Percentiles rank a stretch among this genome's conserved stretches.
phyloP scores from a whole-genome alignment of 1,140 invertebrate genomes.

The Caenorhabditis tropicalis region DNA sequence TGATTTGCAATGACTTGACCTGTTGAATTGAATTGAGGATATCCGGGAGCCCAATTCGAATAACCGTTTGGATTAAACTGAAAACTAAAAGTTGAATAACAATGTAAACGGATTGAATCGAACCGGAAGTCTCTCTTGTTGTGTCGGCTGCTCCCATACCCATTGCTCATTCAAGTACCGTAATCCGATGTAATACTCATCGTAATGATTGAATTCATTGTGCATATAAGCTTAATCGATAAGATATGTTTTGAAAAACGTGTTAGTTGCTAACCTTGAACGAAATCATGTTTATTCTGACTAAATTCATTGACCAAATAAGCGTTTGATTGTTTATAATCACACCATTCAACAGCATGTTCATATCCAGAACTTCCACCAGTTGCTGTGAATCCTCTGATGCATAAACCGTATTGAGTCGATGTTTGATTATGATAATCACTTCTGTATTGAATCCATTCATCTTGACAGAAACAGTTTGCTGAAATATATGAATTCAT shows the following conservation, averaged over 20 bases:
- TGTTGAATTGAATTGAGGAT: neutral
- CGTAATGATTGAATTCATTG: no score
- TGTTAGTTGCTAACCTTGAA: no score
- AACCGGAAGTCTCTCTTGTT: neutral
- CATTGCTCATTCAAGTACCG: neutral
- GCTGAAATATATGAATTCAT: neutral
- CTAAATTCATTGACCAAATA: neutral
- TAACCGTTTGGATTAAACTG: neutral
- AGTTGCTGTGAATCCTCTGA: neutral
- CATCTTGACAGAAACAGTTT: neutral
- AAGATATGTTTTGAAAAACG: no score
- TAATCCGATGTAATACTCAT: conserved; percentile 16
- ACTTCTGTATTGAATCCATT: neutral
- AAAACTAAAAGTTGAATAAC: neutral
- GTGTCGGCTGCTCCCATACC: neutral
- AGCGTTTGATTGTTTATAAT: neutral
- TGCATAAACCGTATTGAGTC: neutral
- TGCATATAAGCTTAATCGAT: no score
- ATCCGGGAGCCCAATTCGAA: conserved; percentile 9
- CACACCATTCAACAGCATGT: conserved; percentile 4
- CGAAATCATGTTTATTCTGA: neutral
- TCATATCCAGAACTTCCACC: neutral
- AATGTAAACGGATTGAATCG: neutral
- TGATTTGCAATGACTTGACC: neutral
- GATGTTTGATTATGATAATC: neutral